A percentile compares a stretch with the other conserved stretches of the same genome.
Evolutionary conservation across 2,888 invertebrate species (phyloP).

Genomic region (Xanthia togata): DNA sequence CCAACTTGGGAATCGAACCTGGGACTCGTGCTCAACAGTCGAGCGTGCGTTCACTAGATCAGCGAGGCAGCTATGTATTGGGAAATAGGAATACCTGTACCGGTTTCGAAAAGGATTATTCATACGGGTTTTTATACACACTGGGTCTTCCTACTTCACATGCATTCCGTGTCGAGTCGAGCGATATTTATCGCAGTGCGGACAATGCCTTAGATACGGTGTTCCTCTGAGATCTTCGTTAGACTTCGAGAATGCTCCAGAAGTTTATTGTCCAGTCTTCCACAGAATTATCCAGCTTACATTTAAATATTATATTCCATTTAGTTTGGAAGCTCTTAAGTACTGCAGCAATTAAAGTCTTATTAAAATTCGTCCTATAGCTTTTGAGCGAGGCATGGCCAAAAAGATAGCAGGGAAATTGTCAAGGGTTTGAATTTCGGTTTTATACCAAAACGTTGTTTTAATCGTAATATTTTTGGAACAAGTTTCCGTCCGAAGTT

Average conservation of each 20-base stretch:
- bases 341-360: conserved; percentile 59
- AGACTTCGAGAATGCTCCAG: conserved; percentile 34
- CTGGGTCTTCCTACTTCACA: not conserved
- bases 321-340: conserved; percentile 60
- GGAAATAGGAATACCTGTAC: not conserved
- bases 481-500: not conserved
- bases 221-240: conserved; percentile 27
- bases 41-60: not conserved
- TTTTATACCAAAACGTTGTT: conserved; percentile 18
- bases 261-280: conserved; percentile 51
- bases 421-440: conserved; percentile 36
- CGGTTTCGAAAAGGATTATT: conserved; percentile 1
- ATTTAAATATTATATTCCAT: conserved; percentile 61
- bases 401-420: conserved; percentile 42
- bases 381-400: conserved; percentile 48
- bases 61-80: not conserved
- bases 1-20: not conserved
- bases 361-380: conserved; percentile 62
- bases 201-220: conserved; percentile 16
- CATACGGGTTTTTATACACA: not conserved
- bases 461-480: conserved; percentile 16
- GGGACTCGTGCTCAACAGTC: not conserved
- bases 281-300: conserved; percentile 47
- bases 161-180: not conserved
- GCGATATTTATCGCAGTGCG: conserved; percentile 12